phyloP scores from a whole-genome alignment of 2,113 vertebrate genomes.

The Sisor rabdophorus region DNA sequence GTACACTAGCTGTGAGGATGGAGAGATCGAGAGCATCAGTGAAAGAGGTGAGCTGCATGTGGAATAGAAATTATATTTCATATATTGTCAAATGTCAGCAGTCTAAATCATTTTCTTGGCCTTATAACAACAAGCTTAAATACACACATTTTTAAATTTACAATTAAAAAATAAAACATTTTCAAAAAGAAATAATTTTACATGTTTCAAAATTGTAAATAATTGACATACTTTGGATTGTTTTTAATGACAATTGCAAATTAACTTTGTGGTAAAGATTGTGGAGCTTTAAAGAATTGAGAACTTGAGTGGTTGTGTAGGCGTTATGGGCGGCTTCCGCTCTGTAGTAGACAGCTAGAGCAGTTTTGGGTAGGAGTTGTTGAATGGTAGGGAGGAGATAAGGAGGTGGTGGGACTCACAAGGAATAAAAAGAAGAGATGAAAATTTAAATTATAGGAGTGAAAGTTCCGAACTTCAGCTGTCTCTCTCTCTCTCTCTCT shows the following conservation, averaged over 20 bases:
- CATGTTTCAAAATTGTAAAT: neutral
- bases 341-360: slow-evolving; percentile 3
- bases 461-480: slow-evolving; percentile 3
- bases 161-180: neutral
- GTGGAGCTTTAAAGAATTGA: neutral
- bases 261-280: neutral
- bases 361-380: slow-evolving; percentile 8
- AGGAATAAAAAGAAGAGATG: neutral
- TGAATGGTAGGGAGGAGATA: slow-evolving; percentile 4
- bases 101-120: neutral
- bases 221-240: neutral
- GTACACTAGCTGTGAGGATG: slow-evolving; percentile 97
- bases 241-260: neutral
- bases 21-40: slow-evolving; percentile 93
- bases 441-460: neutral
- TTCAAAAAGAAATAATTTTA: neutral
- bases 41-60: slow-evolving; percentile 83
- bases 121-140: neutral
- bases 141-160: neutral
- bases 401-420: neutral
- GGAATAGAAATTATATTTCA: neutral
- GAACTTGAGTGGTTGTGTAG: neutral
- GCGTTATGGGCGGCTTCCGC: neutral
- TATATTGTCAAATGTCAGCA: neutral
- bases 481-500: neutral